Conservation (phyloP, 2,797 vertebrate genomes). For the Garrulus glandarius region DNA sequence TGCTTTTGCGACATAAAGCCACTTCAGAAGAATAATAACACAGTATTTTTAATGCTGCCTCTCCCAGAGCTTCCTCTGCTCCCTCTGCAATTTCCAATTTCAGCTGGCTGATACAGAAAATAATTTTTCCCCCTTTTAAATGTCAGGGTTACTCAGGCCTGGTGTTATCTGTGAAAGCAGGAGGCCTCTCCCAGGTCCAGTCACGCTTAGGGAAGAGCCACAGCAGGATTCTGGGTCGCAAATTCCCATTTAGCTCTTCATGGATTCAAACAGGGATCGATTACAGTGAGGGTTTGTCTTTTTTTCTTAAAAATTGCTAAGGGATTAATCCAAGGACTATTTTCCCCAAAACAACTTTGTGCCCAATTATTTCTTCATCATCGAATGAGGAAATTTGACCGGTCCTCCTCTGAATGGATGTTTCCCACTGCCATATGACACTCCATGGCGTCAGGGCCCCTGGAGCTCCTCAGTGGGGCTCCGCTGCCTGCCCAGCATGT, state of each 20-base stretch:
- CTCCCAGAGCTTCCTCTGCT: not conserved
- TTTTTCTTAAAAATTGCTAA: not conserved
- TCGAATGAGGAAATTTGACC: accelerated
- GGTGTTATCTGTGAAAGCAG: not conserved
- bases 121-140: not conserved
- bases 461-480: not conserved
- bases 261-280: not conserved
- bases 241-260: not conserved
- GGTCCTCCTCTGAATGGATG: not conserved
- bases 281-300: not conserved
- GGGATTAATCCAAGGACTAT: not conserved
- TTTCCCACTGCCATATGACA: accelerated
- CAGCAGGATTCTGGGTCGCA: not conserved
- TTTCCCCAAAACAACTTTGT: not conserved
- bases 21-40: not conserved
- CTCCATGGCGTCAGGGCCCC: not conserved
- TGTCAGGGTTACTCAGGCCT: not conserved
- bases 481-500: not conserved
- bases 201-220: accelerated
- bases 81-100: not conserved
- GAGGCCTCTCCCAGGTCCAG: not conserved
- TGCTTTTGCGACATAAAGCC: not conserved
- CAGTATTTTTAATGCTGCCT: not conserved
- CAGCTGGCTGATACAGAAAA: not conserved
- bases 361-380: not conserved